Evolutionary conservation across 2,888 invertebrate species (phyloP), one percentile per base, ranked within the genome.

Genomic region (Dexiosoma caninum): DNA sequence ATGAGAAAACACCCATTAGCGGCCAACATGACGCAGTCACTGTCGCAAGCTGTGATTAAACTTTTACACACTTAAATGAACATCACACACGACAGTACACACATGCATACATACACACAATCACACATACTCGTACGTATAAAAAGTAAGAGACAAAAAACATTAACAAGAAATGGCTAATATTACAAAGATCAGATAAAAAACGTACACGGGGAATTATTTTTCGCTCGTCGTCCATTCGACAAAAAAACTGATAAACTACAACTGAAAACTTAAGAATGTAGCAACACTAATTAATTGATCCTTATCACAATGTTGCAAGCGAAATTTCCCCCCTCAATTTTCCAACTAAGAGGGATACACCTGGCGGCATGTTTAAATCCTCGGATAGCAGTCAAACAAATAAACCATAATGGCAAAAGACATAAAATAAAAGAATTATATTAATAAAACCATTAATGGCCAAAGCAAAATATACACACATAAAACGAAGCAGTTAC

Each of bases 221-320:
- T 19, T 53, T 10, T 32, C n/a, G 42, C 21, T 21, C 5, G n/a
- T n/a, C n/a, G n/a, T 42, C 16, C 27, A 16, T 40, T 19, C n/a
- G 5, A 10, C n/a, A 42, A n/a, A 30, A 49, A 35, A 51, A 59
- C 59, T 46, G 60, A 75, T 62, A 46, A 71, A 60, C 14, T 42
- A 21, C 46, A 37, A 23, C 62, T 37, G 35, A 66, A 35, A 42
- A 66, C 53, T 44, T 44, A 60, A 70, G 19, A 71, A 76, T 60
- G 71, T 60, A 55, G 71, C 76, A 81, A 77, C 72, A 81, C 81
- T 72, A 81, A 81, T 81, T 81, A 81, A 81, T 81, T 81, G 81
- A 81, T 81, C 77, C 42, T 74, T 81, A 81, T 81, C 81, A 69
- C 37, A 71, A 37, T 9, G 46, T 49, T 35, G 55, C 53, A 23